Percentiles rank a stretch among this genome's conserved stretches.
These are phyloP conservation scores for Shinisaurus crocodilurus DNA, from an alignment of 2,113 vertebrate species.

Conservation along the genomic window DNA sequence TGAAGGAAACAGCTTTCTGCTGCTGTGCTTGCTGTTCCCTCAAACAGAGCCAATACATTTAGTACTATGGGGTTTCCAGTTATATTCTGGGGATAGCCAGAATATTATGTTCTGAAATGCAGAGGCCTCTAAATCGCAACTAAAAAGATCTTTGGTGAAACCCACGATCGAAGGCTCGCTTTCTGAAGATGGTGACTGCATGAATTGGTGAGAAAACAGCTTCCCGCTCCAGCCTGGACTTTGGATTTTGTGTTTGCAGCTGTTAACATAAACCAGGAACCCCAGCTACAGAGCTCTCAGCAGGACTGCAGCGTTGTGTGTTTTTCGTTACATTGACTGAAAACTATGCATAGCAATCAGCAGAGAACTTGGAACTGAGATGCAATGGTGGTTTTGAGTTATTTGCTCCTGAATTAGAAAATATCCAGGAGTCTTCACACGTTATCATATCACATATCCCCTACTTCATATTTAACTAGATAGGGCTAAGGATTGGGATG, in stretches of 20 bases:
- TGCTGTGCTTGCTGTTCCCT: not conserved
- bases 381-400: constrained; percentile 76
- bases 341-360: constrained; percentile 84
- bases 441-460: constrained; percentile 53
- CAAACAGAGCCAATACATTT: not conserved
- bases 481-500: not conserved
- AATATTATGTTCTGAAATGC: not conserved
- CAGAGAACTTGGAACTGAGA: constrained; percentile 80
- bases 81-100: not conserved
- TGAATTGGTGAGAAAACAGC: constrained; percentile 71
- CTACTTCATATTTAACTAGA: constrained; percentile 53
- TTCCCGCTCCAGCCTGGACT: constrained; percentile 70
- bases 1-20: no score
- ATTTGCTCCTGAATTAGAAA: constrained; percentile 68
- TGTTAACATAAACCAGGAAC: constrained; percentile 81
- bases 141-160: constrained; percentile 46
- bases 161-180: constrained; percentile 57
- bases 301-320: constrained; percentile 74
- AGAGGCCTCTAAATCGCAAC: not conserved
- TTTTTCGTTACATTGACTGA: constrained; percentile 80
- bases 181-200: constrained; percentile 51
- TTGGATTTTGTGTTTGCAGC: constrained; percentile 79
- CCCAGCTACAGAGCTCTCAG: constrained; percentile 74
- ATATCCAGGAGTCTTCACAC: constrained; percentile 64
- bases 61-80: not conserved